Evolutionary conservation across 2,888 invertebrate genomes (phyloP).

Genomic region (Formica aserva): DNA sequence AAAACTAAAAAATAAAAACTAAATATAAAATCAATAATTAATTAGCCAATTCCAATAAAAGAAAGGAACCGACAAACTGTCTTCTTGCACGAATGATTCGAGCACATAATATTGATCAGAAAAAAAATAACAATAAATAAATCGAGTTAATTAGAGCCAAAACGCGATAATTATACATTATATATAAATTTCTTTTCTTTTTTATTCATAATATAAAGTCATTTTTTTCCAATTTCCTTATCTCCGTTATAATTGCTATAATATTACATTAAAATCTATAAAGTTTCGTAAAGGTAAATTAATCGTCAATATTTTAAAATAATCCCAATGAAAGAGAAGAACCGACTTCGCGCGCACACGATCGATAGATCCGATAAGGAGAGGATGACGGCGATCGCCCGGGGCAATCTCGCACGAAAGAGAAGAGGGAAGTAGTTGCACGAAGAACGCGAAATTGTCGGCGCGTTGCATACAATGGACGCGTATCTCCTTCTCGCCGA

Average conservation of each 20-base stretch:
- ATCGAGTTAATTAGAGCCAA: too few relatives aligned
- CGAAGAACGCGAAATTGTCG: slow-evolving; percentile 51
- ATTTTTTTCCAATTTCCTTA: background rate
- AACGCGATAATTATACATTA: too few relatives aligned
- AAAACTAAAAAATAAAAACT: too few relatives aligned
- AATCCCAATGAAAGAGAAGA: background rate
- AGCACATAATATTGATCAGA: background rate
- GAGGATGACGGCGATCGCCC: slow-evolving; percentile 18
- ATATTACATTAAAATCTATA: background rate
- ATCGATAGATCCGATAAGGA: slow-evolving; percentile 36
- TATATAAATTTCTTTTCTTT: background rate
- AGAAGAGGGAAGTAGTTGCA: slow-evolving; percentile 41
- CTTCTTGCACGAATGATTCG: background rate
- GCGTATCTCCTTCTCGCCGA: slow-evolving; percentile 48
- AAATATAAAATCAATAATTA: too few relatives aligned
- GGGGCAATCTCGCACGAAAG: slow-evolving; percentile 31
- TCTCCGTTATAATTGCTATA: background rate
- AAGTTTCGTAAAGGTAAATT: background rate
- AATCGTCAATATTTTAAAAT: background rate
- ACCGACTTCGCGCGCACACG: background rate
- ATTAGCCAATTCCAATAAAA: too few relatives aligned
- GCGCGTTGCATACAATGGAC: slow-evolving; percentile 50
- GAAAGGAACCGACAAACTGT: background rate
- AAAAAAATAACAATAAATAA: background rate
- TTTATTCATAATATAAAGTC: background rate